A percentile compares a stretch with the other conserved stretches of the same genome.
Conservation (phyloP, 2,797 vertebrate species). For the Catamblyrhynchus diadema region DNA sequence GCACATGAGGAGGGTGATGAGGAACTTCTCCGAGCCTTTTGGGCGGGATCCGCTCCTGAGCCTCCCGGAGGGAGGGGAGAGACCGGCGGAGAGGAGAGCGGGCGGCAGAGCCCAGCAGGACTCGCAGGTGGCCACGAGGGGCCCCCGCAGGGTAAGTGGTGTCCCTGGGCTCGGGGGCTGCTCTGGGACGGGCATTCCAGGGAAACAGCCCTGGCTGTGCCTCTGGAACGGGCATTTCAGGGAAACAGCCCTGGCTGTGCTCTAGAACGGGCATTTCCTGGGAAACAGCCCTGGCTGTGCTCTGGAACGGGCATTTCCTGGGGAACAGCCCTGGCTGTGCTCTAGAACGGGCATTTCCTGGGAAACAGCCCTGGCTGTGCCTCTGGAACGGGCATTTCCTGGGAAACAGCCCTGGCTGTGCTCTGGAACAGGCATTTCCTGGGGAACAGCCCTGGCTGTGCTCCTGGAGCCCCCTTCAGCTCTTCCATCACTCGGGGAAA, state of each 20-base stretch:
- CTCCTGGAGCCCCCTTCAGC: neutral
- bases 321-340: too few species aligned
- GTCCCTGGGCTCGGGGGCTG: too few species aligned
- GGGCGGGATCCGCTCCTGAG: slow-evolving; percentile 76
- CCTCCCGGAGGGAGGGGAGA: slow-evolving; percentile 72
- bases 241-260: too few species aligned
- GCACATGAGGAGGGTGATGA: slow-evolving; percentile 84
- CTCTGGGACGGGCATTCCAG: neutral
- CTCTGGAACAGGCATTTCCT: too few species aligned
- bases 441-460: neutral
- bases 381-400: neutral
- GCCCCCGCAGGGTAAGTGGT: slow-evolving; percentile 81
- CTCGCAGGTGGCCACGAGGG: slow-evolving; percentile 60
- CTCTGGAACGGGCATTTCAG: too few species aligned
- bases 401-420: neutral
- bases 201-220: neutral
- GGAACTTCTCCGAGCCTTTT: slow-evolving; percentile 85
- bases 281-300: too few species aligned
- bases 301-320: too few species aligned
- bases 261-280: too few species aligned
- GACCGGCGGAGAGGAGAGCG: slow-evolving; percentile 2
- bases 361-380: neutral
- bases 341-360: neutral
- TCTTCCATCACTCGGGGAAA: too few species aligned
- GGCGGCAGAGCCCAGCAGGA: neutral